These are phyloP conservation scores for Caenorhabditis uteleia DNA, from an alignment of 2,888 invertebrate species.

Conservation along the genomic window DNA sequence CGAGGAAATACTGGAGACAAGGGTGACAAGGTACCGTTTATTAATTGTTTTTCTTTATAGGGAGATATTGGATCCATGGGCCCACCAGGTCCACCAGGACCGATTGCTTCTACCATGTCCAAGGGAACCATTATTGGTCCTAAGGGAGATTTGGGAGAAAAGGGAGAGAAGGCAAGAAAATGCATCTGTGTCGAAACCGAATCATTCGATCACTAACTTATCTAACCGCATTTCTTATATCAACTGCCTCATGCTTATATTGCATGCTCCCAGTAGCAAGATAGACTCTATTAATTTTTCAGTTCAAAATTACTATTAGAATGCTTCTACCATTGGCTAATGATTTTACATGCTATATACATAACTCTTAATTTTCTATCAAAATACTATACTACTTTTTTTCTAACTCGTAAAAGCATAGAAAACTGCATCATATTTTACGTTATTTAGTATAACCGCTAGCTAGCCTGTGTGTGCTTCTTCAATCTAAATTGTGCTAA, in stretches of 20 bases:
- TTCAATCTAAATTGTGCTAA: constrained; percentile 1
- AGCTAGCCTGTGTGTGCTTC: constrained; percentile 20
- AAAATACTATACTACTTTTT: neutral
- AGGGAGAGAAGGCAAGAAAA: constrained; percentile 74
- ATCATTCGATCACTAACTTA: constrained; percentile 7
- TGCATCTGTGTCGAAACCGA: constrained; percentile 8
- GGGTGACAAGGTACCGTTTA: constrained; percentile 62
- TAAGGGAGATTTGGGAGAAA: constrained; percentile 75
- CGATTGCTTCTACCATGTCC: constrained; percentile 55
- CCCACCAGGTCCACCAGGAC: constrained; percentile 65
- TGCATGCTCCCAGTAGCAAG: no score
- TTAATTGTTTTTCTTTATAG: constrained; percentile 49
- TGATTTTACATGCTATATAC: neutral
- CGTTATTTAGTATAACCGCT: no score
- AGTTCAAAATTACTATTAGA: no score
- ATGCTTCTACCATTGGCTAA: neutral
- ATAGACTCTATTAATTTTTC: no score
- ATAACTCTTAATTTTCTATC: neutral
- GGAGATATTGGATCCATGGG: constrained; percentile 64
- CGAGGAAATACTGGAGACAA: constrained; percentile 63
- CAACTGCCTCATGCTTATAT: constrained; percentile 1
- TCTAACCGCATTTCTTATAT: constrained; percentile 14
- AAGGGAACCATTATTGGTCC: constrained; percentile 68
- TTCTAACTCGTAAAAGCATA: no score
- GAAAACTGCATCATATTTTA: constrained; percentile 30